A percentile compares a stretch with the other conserved stretches of the same genome.
Conservation (phyloP, 2,113 vertebrate species). For the Myotis brandtii region DNA sequence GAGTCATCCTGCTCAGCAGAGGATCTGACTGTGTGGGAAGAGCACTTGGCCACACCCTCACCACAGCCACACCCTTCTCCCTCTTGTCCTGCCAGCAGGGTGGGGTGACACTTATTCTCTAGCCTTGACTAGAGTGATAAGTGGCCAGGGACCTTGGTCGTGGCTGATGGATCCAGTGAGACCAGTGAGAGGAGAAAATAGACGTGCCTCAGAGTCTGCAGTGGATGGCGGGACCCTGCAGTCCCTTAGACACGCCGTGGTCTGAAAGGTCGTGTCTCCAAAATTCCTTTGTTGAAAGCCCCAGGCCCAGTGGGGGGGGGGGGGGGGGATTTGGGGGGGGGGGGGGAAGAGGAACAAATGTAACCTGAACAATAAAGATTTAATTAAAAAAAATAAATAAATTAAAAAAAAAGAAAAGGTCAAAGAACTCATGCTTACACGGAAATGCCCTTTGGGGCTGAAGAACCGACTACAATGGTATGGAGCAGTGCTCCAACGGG, state of each 20-base stretch:
- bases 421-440: neutral
- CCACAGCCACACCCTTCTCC: neutral
- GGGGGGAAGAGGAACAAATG: too few relatives aligned
- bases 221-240: neutral
- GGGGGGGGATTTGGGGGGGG: too few relatives aligned
- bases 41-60: too few relatives aligned
- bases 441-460: neutral
- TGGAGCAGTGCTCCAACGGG: neutral
- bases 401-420: conserved; percentile 26
- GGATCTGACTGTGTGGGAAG: neutral
- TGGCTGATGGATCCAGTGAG: too few relatives aligned
- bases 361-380: too few relatives aligned
- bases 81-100: rapidly evolving
- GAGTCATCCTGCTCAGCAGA: neutral
- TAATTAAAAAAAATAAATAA: too few relatives aligned
- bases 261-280: neutral
- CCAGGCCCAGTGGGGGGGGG: rapidly evolving
- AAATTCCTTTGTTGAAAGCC: neutral
- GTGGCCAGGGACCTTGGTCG: rapidly evolving
- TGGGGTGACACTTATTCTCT: neutral
- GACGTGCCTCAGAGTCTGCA: rapidly evolving
- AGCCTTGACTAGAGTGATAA: rapidly evolving
- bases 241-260: neutral
- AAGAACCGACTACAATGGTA: neutral
- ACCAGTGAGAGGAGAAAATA: neutral